Conservation (phyloP, 2,888 invertebrate genomes). For the Netelia fuscicornis region DNA sequence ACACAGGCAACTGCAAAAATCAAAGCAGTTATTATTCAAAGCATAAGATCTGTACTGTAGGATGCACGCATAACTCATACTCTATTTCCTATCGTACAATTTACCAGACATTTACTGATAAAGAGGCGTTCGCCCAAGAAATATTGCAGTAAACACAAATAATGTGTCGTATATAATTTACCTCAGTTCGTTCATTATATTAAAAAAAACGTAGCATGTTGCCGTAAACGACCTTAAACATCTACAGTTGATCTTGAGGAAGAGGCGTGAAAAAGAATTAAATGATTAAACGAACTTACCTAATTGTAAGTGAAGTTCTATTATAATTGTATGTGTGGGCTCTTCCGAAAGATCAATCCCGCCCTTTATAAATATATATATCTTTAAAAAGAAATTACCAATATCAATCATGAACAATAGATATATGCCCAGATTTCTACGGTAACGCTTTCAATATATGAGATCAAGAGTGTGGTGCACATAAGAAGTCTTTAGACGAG, state of each 20-base stretch:
- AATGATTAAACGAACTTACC: background rate
- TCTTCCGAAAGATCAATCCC: slow-evolving; percentile 16
- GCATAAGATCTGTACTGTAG: slow-evolving; percentile 1
- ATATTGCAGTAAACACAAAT: background rate
- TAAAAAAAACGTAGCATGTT: background rate
- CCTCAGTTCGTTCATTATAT: background rate
- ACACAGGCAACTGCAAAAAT: slow-evolving; percentile 48
- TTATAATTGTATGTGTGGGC: slow-evolving; percentile 15
- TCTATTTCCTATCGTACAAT: background rate
- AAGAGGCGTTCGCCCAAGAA: slow-evolving; percentile 9
- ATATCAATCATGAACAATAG: too few relatives aligned
- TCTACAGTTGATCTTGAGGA: slow-evolving; percentile 11
- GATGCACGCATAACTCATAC: slow-evolving; percentile 10
- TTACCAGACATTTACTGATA: slow-evolving; percentile 6
- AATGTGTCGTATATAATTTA: background rate
- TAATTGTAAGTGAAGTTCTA: slow-evolving; percentile 13
- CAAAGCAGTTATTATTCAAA: background rate
- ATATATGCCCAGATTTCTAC: too few relatives aligned
- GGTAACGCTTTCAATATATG: too few relatives aligned
- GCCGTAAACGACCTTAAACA: slow-evolving; percentile 23
- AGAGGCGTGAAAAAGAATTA: too few relatives aligned
- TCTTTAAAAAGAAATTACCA: too few relatives aligned
- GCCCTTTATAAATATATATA: background rate
- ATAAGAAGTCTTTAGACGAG: too few relatives aligned
- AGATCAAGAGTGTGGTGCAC: too few relatives aligned